Evolutionary conservation across 1,140 invertebrate species (phyloP).

Genomic region (Gonioctena quinquepunctata): DNA sequence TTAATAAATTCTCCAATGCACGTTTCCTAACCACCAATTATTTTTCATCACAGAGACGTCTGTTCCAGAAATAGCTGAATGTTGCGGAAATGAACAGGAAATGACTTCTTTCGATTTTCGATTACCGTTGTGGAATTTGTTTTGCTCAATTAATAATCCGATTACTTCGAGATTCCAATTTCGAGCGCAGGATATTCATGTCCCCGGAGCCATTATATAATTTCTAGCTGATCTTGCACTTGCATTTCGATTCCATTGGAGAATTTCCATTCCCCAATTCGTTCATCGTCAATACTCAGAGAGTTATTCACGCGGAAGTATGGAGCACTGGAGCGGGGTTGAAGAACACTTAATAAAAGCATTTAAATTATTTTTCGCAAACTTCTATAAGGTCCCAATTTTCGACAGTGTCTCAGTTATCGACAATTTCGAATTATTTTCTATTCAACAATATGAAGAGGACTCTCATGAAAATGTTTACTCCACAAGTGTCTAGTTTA

Average conservation of each 20-base stretch:
- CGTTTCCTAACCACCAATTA: background rate
- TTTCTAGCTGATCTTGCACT: background rate
- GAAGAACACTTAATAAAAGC: too few relatives aligned
- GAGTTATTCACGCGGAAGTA: too few relatives aligned
- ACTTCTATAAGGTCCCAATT: too few relatives aligned
- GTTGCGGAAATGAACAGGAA: conserved; percentile 33
- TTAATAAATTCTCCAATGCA: too few relatives aligned
- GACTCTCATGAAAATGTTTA: too few relatives aligned
- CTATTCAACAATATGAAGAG: too few relatives aligned
- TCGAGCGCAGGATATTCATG: background rate
- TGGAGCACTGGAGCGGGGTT: too few relatives aligned
- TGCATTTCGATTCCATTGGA: background rate
- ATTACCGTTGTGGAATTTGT: conserved; percentile 30
- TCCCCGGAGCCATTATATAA: background rate
- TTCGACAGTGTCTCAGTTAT: too few relatives aligned
- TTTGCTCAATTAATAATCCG: conserved; percentile 28
- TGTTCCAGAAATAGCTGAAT: conserved; percentile 5
- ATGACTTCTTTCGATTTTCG: conserved; percentile 38
- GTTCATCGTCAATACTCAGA: too few relatives aligned
- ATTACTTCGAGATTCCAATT: background rate
- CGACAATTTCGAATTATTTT: too few relatives aligned
- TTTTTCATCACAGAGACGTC: background rate
- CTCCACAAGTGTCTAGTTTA: too few relatives aligned
- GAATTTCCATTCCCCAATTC: background rate
- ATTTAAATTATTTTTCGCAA: too few relatives aligned